phyloP scores from a whole-genome alignment of 2,113 vertebrate genomes.

The Centropus bengalensis region DNA sequence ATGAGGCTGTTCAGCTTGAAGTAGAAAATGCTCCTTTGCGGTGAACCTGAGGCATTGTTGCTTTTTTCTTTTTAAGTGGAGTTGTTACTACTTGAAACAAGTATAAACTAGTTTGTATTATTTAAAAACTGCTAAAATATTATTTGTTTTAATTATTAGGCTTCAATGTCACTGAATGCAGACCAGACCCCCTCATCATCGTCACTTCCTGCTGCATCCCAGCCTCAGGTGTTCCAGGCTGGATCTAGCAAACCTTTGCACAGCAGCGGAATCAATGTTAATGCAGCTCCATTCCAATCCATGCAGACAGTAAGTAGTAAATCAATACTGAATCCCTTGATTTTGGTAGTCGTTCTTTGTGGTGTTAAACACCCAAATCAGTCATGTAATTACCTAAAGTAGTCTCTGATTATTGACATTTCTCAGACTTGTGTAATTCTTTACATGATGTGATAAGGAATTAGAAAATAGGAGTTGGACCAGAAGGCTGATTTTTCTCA shows the following conservation, averaged over 20 bases:
- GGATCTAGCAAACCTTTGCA: slow-evolving; percentile 92
- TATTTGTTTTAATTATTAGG: slow-evolving; percentile 74
- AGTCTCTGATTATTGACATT: background rate
- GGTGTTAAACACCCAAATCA: background rate
- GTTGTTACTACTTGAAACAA: background rate
- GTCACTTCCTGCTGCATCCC: slow-evolving; percentile 89
- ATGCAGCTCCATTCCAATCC: slow-evolving; percentile 99
- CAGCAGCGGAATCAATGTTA: slow-evolving; percentile 97
- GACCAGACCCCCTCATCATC: slow-evolving; percentile 88
- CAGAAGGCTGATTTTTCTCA: background rate
- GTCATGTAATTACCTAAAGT: background rate
- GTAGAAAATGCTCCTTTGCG: background rate
- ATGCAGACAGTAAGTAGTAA: slow-evolving; percentile 92
- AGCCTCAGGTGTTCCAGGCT: slow-evolving; percentile 93
- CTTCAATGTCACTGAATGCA: slow-evolving; percentile 88
- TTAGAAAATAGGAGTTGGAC: background rate
- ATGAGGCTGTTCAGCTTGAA: background rate
- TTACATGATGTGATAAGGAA: background rate
- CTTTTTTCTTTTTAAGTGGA: background rate
- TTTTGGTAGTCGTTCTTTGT: background rate
- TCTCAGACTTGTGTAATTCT: background rate
- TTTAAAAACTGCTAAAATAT: background rate
- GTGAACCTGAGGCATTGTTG: background rate
- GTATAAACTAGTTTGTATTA: background rate
- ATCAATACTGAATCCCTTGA: background rate